Base-by-base conservation (phyloP, 2,797 vertebrate species). In the Synanceia verrucosa region DNA sequence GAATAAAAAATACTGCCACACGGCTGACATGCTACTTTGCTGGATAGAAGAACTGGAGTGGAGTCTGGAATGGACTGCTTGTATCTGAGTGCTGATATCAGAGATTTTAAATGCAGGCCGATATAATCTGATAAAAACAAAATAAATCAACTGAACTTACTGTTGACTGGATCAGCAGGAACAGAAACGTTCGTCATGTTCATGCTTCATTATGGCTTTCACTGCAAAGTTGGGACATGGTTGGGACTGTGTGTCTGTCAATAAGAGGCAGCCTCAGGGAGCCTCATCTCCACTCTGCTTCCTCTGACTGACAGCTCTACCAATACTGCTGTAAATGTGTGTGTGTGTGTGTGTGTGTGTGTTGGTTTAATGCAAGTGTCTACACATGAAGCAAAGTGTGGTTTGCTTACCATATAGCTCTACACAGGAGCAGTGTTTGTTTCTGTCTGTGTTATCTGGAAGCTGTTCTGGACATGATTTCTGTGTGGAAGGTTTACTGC, bases 381-480 rank as follows among this genome's bases (percentile, higher is more conserved):
- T 61, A 72, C 26, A 43, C 44, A 70, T 12, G 21, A 56, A 9
- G 13, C 21, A 24, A 47, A 26, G 23, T 48, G 39, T 41, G 7
- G 7, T 48, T 26, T 48, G 5, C 6, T 33, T 33, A 26, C n/a
- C 29, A 55, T 11, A 57, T 14, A 21, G 14, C 39, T 9, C 16
- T 41, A 6, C n/a, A 23, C 7, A 53, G 37, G 10, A 44, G 26
- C 5, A 24, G 23, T 14, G 36, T n/a, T 46, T 50, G 23, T 29
- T 18, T 63, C 28, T 33, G 6, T 63, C 5, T 65, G 37, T 29
- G 16, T 43, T 34, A 21, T 34, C 62, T 67, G 28, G 67, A 65
- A 26, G 24, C 33, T 69, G 56, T 19, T 52, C 43, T 66, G 75
- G 76, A 91, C 71, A 92, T 92, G 86, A 91, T 92, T 75, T 92